Evolutionary conservation across 2,888 invertebrate genomes (phyloP).

Genomic region (Cantharis rustica): DNA sequence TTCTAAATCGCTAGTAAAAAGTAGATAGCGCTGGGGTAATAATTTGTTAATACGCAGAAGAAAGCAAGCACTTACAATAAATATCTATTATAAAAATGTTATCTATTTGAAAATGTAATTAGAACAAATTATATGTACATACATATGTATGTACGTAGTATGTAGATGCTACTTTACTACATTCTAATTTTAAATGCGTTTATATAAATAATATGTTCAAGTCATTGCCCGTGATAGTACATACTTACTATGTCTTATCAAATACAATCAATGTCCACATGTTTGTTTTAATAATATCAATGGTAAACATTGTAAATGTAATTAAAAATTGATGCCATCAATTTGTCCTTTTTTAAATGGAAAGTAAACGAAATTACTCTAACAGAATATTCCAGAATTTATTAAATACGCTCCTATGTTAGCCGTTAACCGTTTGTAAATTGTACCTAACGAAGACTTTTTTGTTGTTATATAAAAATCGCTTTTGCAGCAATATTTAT

Average conservation of each 20-base stretch:
- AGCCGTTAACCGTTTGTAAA: too few relatives aligned
- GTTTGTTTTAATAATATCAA: not conserved
- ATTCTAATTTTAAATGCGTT: constrained; percentile 14
- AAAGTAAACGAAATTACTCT: not conserved
- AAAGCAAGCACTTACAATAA: not conserved
- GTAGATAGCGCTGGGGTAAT: too few relatives aligned
- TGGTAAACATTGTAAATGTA: not conserved
- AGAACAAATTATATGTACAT: not conserved
- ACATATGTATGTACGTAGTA: not conserved
- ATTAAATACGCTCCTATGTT: too few relatives aligned
- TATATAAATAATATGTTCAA: constrained; percentile 6
- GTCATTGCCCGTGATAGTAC: constrained; percentile 15
- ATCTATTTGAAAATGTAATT: not conserved
- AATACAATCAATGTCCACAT: not conserved
- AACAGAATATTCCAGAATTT: too few relatives aligned
- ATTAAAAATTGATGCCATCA: not conserved
- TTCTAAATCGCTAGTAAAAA: not conserved
- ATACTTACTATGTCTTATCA: not conserved
- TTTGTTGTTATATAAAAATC: too few relatives aligned
- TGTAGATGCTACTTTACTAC: not conserved
- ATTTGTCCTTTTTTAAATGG: not conserved
- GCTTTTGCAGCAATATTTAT: too few relatives aligned
- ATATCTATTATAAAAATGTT: not conserved
- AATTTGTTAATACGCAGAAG: not conserved
- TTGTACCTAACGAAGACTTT: too few relatives aligned